Evolutionary conservation across 2,113 vertebrate species (phyloP).

Genomic region (Podiceps cristatus): DNA sequence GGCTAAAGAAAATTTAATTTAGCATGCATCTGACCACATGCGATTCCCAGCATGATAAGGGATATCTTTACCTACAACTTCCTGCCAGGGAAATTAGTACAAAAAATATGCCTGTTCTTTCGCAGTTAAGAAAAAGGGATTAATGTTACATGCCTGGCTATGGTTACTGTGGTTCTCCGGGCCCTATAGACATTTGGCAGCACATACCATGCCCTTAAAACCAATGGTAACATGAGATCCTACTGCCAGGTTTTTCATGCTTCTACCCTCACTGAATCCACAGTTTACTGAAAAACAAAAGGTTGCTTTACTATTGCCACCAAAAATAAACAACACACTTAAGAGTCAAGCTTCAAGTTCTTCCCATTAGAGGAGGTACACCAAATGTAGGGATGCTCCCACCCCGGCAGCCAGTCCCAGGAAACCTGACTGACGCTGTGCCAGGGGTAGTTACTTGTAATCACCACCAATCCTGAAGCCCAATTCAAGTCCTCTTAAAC

Average conservation of each 20-base stretch:
- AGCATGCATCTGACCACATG: background rate
- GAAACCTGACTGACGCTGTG: fast-evolving
- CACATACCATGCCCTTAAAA: background rate
- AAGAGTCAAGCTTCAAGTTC: background rate
- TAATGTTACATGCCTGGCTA: background rate
- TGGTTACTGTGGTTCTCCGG: background rate
- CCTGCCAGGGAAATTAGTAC: background rate
- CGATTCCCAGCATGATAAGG: background rate
- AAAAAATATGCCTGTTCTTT: background rate
- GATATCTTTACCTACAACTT: background rate
- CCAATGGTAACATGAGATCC: background rate
- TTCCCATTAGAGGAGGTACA: background rate
- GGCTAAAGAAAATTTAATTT: background rate
- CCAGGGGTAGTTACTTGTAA: background rate
- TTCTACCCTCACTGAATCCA: background rate
- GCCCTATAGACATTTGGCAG: background rate
- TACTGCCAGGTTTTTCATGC: background rate
- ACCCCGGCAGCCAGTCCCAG: background rate
- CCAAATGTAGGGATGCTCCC: background rate
- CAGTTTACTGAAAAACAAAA: background rate
- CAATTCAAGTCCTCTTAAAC: background rate
- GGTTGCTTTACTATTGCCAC: background rate
- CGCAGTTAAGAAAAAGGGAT: background rate
- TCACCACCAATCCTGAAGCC: background rate
- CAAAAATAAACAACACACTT: background rate